Percentiles rank a stretch among this genome's conserved stretches.
Conservation (phyloP, 1,140 invertebrate species). For the Dysdera silvatica region DNA sequence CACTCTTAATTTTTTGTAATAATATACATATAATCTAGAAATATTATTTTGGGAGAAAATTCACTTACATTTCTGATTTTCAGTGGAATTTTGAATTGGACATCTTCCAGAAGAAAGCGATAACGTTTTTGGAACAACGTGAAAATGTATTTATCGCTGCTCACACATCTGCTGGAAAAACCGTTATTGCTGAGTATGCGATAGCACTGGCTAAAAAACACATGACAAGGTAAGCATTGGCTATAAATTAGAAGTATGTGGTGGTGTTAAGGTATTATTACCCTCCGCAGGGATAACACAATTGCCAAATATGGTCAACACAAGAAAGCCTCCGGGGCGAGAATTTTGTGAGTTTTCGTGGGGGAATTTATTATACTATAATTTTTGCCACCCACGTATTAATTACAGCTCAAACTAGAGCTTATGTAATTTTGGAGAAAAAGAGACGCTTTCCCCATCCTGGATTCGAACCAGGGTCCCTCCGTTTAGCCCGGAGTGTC, state of each 20-base stretch:
- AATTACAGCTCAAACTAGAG: too few relatives aligned
- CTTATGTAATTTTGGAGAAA: too few relatives aligned
- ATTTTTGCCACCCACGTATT: too few relatives aligned
- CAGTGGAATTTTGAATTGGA: conserved; percentile 89
- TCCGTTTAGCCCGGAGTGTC: too few relatives aligned
- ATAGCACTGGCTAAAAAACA: conserved; percentile 82
- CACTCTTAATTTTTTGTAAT: neutral
- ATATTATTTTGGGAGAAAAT: neutral
- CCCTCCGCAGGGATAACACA: too few relatives aligned
- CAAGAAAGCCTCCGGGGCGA: too few relatives aligned
- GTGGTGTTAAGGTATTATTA: too few relatives aligned
- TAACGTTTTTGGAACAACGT: conserved; percentile 84
- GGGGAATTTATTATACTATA: too few relatives aligned
- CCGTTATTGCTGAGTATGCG: conserved; percentile 98
- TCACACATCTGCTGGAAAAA: conserved; percentile 98
- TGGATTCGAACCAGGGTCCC: too few relatives aligned
- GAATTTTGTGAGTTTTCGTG: too few relatives aligned
- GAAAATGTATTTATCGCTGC: conserved; percentile 97
- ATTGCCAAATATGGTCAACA: too few relatives aligned
- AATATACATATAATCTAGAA: neutral
- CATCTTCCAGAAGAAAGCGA: conserved; percentile 93
- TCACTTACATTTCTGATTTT: conserved; percentile 15
- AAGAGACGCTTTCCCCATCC: too few relatives aligned
- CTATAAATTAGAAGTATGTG: neutral
- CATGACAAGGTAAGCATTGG: conserved; percentile 64